Conservation (phyloP, 2,888 invertebrate species). For the Lagria hirta region DNA sequence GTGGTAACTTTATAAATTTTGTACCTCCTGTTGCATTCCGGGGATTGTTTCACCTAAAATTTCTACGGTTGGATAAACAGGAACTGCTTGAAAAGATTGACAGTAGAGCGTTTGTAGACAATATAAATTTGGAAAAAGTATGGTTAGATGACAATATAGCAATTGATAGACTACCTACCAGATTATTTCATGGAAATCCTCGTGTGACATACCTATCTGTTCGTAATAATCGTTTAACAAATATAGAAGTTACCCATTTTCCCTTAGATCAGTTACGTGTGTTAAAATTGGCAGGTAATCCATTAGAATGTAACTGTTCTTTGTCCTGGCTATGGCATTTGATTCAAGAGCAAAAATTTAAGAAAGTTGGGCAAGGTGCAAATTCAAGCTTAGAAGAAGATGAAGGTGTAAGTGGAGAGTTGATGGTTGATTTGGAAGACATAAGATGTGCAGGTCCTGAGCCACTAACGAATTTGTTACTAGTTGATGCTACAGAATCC, state of each 20-base stretch:
- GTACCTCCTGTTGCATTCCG: slow-evolving; percentile 78
- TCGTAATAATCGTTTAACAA: slow-evolving; percentile 72
- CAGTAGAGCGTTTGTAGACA: slow-evolving; percentile 79
- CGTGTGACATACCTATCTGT: slow-evolving; percentile 75
- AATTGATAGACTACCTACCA: slow-evolving; percentile 73
- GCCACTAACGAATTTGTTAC: slow-evolving; percentile 57
- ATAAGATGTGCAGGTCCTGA: slow-evolving; percentile 63
- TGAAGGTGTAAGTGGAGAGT: slow-evolving; percentile 29
- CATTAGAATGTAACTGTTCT: slow-evolving; percentile 84
- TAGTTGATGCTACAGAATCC: slow-evolving; percentile 63
- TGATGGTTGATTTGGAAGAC: slow-evolving; percentile 60
- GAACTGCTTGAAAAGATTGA: slow-evolving; percentile 70
- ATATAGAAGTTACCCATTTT: slow-evolving; percentile 78
- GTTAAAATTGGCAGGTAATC: slow-evolving; percentile 78
- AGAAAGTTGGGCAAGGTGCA: too few species aligned
- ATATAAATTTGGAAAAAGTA: slow-evolving; percentile 77
- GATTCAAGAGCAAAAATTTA: slow-evolving; percentile 50
- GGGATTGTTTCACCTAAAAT: slow-evolving; percentile 79
- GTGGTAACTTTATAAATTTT: slow-evolving; percentile 74
- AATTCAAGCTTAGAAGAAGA: slow-evolving; percentile 9
- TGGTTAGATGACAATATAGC: slow-evolving; percentile 77
- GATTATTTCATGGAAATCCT: slow-evolving; percentile 82
- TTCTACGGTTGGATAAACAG: slow-evolving; percentile 71
- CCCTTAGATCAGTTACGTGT: slow-evolving; percentile 77
- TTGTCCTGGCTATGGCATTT: slow-evolving; percentile 84